Base-by-base conservation (phyloP, 2,888 invertebrate species). In the Agriopis leucophaearia region DNA sequence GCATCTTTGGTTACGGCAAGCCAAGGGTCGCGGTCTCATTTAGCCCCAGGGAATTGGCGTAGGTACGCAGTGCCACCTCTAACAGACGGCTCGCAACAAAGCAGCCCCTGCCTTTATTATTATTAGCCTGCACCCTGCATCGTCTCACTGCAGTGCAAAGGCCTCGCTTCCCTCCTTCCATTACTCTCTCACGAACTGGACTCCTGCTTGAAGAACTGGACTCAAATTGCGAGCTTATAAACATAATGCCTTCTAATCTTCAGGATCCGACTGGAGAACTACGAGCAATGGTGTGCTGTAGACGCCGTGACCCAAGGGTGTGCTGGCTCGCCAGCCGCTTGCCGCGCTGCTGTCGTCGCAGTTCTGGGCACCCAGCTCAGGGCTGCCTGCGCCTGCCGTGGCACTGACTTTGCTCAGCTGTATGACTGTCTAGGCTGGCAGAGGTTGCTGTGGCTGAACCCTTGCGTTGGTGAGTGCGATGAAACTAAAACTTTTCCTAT, bases 401-500 rank as follows among this genome's bases (percentile, higher is more conserved):
- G 97, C 44, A 97, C 97, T 1, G 97, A 98, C 91, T 96, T 97
- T 83, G 96, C 96, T 47, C 97, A 97, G 85, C 94, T 97, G 44
- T 97, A 98, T 86, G 97, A 97, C 82, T 98, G 98, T 80, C 95
- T 98, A 0, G 98, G 98, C 61, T 98, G 98, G 98, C 97, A 98
- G 82, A 89, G 98, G 68, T 95, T 98, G 48, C 94, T 98, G 47
- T 98, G 98, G 98, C 96, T 98, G 69, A 98, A 98, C 88, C 97
- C 98, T 61, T 98, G 98, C 88, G 98, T 98, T 79, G 98, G 98
- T 98, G 90, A 96, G 97, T 73, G 9, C 8, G 9, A 4, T n/a
- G 13, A 44, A 44, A 6, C 38, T 38, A 38, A 38, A 27, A 27
- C 27, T 27, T 27, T 27, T 4, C 27, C 27, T 27, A 27, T 27